A percentile compares a stretch with the other conserved stretches of the same genome.
Conservation (phyloP, 2,113 vertebrate species). For the Dromaius novaehollandiae region DNA sequence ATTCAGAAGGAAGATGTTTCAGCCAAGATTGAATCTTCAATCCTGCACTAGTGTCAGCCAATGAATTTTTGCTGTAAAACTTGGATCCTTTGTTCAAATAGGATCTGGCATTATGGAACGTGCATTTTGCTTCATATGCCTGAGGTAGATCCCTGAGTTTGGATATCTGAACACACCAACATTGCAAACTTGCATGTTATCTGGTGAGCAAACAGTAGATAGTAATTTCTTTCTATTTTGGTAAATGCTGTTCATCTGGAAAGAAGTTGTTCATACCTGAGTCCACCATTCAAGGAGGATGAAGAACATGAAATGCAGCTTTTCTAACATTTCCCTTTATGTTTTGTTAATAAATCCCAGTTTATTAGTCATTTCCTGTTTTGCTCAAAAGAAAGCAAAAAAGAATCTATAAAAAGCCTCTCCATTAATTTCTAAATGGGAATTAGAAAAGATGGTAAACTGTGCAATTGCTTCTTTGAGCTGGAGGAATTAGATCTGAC, state of each 20-base stretch:
- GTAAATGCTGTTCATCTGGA: background rate
- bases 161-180: background rate
- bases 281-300: background rate
- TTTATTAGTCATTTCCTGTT: constrained; percentile 45
- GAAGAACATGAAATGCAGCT: background rate
- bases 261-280: background rate
- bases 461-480: constrained; percentile 15
- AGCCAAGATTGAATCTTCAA: background rate
- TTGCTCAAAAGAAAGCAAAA: constrained; percentile 3
- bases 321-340: background rate
- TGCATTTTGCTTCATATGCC: background rate
- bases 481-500: constrained; percentile 21
- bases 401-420: constrained; percentile 17
- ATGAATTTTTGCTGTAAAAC: background rate
- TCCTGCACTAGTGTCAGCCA: background rate
- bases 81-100: background rate
- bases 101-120: background rate
- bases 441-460: constrained; percentile 22
- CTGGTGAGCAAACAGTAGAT: background rate
- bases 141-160: background rate
- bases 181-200: background rate
- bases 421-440: constrained; percentile 21
- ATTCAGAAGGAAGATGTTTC: background rate
- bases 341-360: background rate
- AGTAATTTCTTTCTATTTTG: background rate